Base-by-base conservation (phyloP, 2,888 invertebrate species). In the Nemoura dubitans region DNA sequence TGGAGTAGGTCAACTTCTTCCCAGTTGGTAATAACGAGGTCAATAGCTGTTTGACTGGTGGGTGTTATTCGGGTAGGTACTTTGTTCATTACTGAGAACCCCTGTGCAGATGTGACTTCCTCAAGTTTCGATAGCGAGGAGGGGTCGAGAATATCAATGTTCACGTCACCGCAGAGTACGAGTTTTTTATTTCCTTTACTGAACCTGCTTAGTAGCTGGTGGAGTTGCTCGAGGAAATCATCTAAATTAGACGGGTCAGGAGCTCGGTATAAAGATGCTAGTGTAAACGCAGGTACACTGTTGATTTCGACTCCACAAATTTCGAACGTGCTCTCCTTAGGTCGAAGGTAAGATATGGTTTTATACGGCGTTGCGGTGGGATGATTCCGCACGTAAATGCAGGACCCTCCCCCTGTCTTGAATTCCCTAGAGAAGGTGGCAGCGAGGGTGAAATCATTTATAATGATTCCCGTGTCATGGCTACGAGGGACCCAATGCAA, bases 21-120 rank as follows among this genome's bases (percentile, higher is more conserved):
- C 76, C 76, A 76, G 76, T 76, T 76, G 76, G 76, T 76, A n/a
- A 76, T n/a, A 3, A 76, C 76, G n/a, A 76, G 76, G 76, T 76
- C 76, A 25, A 76, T 25, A 21, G 76, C 25, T 25, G 76, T n/a
- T 76, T 76, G n/a, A 21, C 76, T n/a, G n/a, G 76, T 76, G 25
- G 76, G 76, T n/a, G 76, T 76, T 21, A 76, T 76, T n/a, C 76
- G 76, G 76, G 76, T 76, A 16, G 76, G 76, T n/a, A 5, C 76
- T 76, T 25, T 25, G n/a, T 76, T 76, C 21, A 7, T 21, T 21
- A 76, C 25, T n/a, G n/a, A 3, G 76, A 76, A 76, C 21, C 76
- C 76, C 7, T 76, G 25, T 16, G 76, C 21, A n/a, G 76, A 76
- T 76, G 25, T 25, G 25, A 76, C 25, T n/a, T 76, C 76, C 76